These are phyloP conservation scores for Patiria miniata DNA, from an alignment of 35 echinoderm and acorn worm species.

Conservation along the genomic window DNA sequence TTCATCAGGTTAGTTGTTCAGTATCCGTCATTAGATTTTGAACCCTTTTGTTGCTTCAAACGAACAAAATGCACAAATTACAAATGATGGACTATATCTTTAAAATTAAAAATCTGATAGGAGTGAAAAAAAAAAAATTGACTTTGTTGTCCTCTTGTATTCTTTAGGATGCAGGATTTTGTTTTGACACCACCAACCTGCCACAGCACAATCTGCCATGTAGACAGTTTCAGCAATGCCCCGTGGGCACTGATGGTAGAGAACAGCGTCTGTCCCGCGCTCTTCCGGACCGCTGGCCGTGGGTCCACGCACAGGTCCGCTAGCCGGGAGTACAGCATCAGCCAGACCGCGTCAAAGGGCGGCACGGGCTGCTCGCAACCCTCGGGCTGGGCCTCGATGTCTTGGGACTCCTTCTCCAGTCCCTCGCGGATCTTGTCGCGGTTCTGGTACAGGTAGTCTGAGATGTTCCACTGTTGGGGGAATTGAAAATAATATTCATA, in stretches of 20 bases:
- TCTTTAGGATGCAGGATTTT: no score
- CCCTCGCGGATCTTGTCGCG: slow-evolving; percentile 80
- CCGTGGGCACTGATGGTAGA: slow-evolving; percentile 99
- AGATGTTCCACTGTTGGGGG: slow-evolving; percentile 92
- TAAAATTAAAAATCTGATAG: no score
- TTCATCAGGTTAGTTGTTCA: no score
- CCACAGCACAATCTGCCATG: slow-evolving; percentile 98
- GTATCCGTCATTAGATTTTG: no score
- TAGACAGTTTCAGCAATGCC: slow-evolving; percentile 78
- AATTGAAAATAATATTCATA: no score
- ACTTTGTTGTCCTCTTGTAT: no score
- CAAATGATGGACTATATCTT: no score
- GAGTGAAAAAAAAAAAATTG: no score
- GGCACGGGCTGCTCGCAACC: slow-evolving; percentile 80
- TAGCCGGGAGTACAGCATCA: slow-evolving; percentile 86
- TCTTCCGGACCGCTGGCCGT: slow-evolving; percentile 94
- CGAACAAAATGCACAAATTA: no score
- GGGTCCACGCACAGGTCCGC: slow-evolving; percentile 97
- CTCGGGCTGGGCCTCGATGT: slow-evolving; percentile 29
- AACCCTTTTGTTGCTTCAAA: no score
- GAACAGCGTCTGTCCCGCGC: slow-evolving; percentile 95
- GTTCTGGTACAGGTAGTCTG: slow-evolving; percentile 98
- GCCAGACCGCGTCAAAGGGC: slow-evolving; percentile 97
- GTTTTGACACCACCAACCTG: no score
- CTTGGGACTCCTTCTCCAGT: slow-evolving; percentile 71